These are phyloP conservation scores for Epinephelus lanceolatus DNA, from an alignment of 2,113 vertebrate genomes.

Conservation along the genomic window DNA sequence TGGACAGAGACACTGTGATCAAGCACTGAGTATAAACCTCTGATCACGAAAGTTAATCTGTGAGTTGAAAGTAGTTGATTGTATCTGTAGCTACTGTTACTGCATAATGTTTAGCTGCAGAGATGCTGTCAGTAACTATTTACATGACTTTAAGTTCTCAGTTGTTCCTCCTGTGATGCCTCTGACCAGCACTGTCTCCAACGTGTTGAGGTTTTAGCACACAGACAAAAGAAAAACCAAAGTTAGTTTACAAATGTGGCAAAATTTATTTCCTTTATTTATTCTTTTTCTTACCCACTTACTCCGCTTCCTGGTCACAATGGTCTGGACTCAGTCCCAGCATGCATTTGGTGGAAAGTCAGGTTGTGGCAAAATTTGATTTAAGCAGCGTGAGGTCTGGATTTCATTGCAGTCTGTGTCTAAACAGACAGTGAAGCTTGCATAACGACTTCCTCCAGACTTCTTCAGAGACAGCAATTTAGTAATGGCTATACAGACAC, in stretches of 20 bases:
- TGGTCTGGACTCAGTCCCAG: slow-evolving; percentile 49
- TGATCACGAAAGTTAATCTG: background rate
- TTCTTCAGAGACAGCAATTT: slow-evolving; percentile 25
- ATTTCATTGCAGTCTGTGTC: slow-evolving; percentile 59
- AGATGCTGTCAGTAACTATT: slow-evolving; percentile 8
- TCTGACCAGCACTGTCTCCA: background rate
- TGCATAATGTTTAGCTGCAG: background rate
- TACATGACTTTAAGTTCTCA: background rate
- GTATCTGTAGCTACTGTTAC: background rate
- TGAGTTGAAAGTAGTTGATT: background rate
- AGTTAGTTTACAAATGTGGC: slow-evolving; percentile 37
- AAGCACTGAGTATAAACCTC: background rate
- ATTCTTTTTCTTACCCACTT: slow-evolving; percentile 37
- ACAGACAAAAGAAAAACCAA: slow-evolving; percentile 46
- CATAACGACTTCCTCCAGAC: slow-evolving; percentile 32
- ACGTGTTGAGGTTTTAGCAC: slow-evolving; percentile 2
- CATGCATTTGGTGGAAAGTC: slow-evolving; percentile 31
- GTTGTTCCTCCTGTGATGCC: background rate
- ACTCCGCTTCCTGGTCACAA: slow-evolving; percentile 39
- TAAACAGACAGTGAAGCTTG: slow-evolving; percentile 56
- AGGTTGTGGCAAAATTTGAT: slow-evolving; percentile 64
- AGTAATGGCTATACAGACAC: background rate
- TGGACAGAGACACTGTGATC: background rate
- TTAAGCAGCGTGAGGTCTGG: slow-evolving; percentile 58
- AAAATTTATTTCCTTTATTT: slow-evolving; percentile 42